Base-by-base conservation (phyloP, 2,113 vertebrate genomes). In the Raja brachyura region DNA sequence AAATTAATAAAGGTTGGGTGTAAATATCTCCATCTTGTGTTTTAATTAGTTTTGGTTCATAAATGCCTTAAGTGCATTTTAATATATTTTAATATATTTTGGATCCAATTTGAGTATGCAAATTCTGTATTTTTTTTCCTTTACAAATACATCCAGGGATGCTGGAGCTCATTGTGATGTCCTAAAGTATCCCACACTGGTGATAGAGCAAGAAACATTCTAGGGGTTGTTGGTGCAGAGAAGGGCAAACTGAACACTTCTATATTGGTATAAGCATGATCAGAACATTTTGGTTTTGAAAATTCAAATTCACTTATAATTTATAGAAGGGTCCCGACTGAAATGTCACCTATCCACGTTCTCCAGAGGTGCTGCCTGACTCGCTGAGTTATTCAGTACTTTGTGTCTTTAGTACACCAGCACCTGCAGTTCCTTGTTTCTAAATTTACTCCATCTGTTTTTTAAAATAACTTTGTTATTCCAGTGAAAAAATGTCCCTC, bases 1-100 rank as follows among this genome's bases (percentile, higher is more conserved):
- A 99, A 95, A 97, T 99, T 93, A 94, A 96, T 93, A 96, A 97
- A 95, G 97, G 98, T 98, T 94, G 96, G 96, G 95, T 96, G 33
- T 31, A 73, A 92, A 59, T 54, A 25, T 9, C 54, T 54, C 78
- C 39, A 83, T 39, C 6, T 7, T 83, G 77, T 81, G 54, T 85
- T 54, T 39, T 14, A 4, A 10, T 73, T 7, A 92, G 39, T 22
- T 73, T 92, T 20, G 48, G 33, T 16, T 33, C 88, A 28, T 92
- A 4, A 70, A 20, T 54, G 25, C 10, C 11, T 48, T 48, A 68
- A 16, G 28, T 61, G 76, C 31, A 56, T 90, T 63, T 66, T 90
- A 66, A 33, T 90, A 31, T 33, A 90, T 7, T 70, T 90, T 48
- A n/a, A n/a, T n/a, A 20, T 28, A 74, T 10, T 31, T 66, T 63